A percentile compares a stretch with the other conserved stretches of the same genome.
Conservation (phyloP, 2,113 vertebrate genomes). For the Trichomycterus rosablanca region DNA sequence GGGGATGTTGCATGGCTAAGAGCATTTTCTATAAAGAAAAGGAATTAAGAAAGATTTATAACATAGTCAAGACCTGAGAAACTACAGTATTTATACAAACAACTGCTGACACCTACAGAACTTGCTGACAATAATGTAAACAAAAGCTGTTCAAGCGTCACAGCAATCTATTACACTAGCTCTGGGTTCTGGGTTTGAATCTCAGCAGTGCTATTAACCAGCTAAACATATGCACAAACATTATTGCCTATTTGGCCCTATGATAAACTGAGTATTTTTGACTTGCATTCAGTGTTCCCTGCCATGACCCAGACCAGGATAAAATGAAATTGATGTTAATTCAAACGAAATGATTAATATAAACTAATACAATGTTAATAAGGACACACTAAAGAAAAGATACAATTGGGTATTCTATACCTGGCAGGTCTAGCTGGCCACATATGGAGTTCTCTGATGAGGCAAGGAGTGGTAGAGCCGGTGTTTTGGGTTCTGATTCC, state of each 20-base stretch:
- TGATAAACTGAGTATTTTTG: too few relatives aligned
- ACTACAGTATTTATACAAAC: not conserved
- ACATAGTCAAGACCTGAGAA: not conserved
- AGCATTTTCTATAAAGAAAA: constrained; percentile 72
- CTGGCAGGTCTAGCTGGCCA: constrained; percentile 85
- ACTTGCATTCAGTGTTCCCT: too few relatives aligned
- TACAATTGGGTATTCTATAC: constrained; percentile 51
- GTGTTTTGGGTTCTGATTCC: constrained; percentile 81
- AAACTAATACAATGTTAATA: not conserved
- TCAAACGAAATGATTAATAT: too few relatives aligned
- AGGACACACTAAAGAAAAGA: not conserved
- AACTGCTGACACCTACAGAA: not conserved
- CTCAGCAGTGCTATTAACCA: not conserved
- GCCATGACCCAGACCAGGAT: too few relatives aligned
- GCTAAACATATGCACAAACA: not conserved
- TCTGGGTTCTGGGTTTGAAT: too few relatives aligned
- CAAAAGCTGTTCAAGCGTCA: too few relatives aligned
- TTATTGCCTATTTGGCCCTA: too few relatives aligned
- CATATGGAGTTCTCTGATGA: constrained; percentile 82
- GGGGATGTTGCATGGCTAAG: constrained; percentile 63
- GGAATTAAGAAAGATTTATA: constrained; percentile 1
- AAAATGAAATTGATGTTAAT: too few relatives aligned
- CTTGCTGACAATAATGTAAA: not conserved
- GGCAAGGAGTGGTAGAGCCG: constrained; percentile 83
- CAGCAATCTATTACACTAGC: too few relatives aligned